These are phyloP conservation scores for Benthosema pterotum DNA, from an alignment of 2,797 vertebrate species.

Conservation along the genomic window DNA sequence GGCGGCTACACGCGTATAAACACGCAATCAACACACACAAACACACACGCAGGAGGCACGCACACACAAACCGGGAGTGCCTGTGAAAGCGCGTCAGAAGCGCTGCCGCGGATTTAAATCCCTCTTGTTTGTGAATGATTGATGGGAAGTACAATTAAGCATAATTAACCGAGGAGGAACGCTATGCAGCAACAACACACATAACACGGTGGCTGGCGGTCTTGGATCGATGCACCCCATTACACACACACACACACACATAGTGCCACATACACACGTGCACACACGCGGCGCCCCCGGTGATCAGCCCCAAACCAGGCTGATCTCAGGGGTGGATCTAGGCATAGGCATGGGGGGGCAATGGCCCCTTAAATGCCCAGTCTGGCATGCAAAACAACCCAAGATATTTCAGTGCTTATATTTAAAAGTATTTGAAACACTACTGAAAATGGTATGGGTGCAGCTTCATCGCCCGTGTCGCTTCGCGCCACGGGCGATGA, in stretches of 20 bases:
- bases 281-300: constrained; percentile 17
- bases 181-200: constrained; percentile 27
- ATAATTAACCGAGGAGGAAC: constrained; percentile 45
- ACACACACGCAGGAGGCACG: background rate
- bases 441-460: too few species aligned
- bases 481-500: too few species aligned
- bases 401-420: too few species aligned
- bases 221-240: constrained; percentile 53
- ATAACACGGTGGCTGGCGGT: constrained; percentile 29
- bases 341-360: too few species aligned
- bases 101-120: constrained; percentile 12
- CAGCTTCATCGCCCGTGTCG: too few species aligned
- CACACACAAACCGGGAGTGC: constrained; percentile 7
- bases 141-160: constrained; percentile 55
- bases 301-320: constrained; percentile 53
- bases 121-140: constrained; percentile 50
- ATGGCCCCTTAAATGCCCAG: too few species aligned
- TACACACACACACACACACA: constrained; percentile 5
- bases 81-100: constrained; percentile 17
- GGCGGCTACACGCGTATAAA: constrained; percentile 2
- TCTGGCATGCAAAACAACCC: too few species aligned
- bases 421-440: too few species aligned
- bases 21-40: constrained; percentile 1
- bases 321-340: too few species aligned
- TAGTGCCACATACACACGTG: too few species aligned